Base-by-base conservation (phyloP, 2,888 invertebrate genomes). In the Coelinius sp. region DNA sequence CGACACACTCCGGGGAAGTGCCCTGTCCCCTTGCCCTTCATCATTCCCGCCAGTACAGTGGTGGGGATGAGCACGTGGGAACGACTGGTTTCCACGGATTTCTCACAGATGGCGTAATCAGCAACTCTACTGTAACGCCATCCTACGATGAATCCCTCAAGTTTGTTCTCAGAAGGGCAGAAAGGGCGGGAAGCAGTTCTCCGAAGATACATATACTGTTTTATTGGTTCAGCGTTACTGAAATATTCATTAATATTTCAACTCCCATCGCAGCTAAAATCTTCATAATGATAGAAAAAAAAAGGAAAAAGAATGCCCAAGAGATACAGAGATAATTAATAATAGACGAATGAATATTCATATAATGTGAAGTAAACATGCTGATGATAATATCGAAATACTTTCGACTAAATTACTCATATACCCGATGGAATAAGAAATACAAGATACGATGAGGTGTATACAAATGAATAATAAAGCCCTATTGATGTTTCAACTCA, bases 1-100 rank as follows among this genome's bases (percentile, higher is more conserved):
- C 78, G 78, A 77, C 77, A 77, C 77, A 77, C 78, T 77, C 75
- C 73, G 67, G 71, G 59, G 68, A 44, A 35, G 62, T 17, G 67
- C 73, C 74, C 71, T 72, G 73, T 68, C 65, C 67, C 67, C 68
- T 67, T 65, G 65, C 73, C 67, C 46, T 12, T 53, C 46, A 27
- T 17, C 35, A 25, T 66, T 46, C 12, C 22, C 31, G 56, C 12
- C 8, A 31, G 52, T 49, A 25, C 56, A 56, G 44, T 25, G 25
- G 35, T 64, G 77, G 80, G 76, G 78, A 56, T 59, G 68, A 79
- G 78, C 83, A 84, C 83, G 83, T 83, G 83, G 82, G 78, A 76
- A 41, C 73, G 62, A 80, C 41, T 8, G 70, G 77, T 70, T 85
- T 84, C 77, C 8, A 22, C 20, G 41, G 1, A 22, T 1, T 31